Percentiles rank a stretch among this genome's conserved stretches.
phyloP scores from a whole-genome alignment of 2,888 invertebrate species.

The Pemphredon lugubris region DNA sequence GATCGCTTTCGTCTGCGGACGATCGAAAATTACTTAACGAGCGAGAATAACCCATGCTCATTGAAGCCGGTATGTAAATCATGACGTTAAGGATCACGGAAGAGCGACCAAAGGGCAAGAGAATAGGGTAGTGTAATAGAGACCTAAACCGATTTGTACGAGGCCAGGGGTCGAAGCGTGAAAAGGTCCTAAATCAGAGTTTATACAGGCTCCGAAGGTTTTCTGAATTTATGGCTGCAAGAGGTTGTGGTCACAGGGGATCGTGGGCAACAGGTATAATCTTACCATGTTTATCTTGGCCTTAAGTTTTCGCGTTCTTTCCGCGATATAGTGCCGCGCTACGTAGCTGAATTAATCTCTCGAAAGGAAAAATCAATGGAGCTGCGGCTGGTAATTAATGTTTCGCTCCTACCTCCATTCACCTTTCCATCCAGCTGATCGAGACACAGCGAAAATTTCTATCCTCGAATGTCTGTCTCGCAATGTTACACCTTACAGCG shows the following conservation, averaged over 20 bases:
- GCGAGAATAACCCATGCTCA: neutral
- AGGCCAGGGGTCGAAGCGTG: slow-evolving; percentile 55
- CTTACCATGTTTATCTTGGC: slow-evolving; percentile 55
- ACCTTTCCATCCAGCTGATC: no score
- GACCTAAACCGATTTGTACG: slow-evolving; percentile 57
- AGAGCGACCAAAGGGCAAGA: slow-evolving; percentile 26
- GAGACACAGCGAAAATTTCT: no score
- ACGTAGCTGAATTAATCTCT: slow-evolving; percentile 44
- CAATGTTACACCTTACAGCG: no score
- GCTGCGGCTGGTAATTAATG: no score
- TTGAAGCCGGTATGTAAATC: slow-evolving; percentile 22
- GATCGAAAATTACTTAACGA: no score
- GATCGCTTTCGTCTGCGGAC: no score
- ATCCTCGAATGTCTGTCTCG: no score
- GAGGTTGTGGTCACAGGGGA: slow-evolving; percentile 42
- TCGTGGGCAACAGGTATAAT: slow-evolving; percentile 58
- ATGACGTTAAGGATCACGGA: slow-evolving; percentile 19
- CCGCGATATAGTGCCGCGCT: slow-evolving; percentile 35
- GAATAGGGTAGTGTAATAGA: slow-evolving; percentile 35
- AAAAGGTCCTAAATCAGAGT: slow-evolving; percentile 57
- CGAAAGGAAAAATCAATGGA: slow-evolving; percentile 2
- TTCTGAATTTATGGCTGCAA: slow-evolving; percentile 58
- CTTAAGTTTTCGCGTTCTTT: slow-evolving; percentile 51
- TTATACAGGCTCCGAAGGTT: slow-evolving; percentile 56
- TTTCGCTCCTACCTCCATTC: no score